Evolutionary conservation across 2,888 invertebrate genomes (phyloP).

Genomic region (Pollenia angustigena): DNA sequence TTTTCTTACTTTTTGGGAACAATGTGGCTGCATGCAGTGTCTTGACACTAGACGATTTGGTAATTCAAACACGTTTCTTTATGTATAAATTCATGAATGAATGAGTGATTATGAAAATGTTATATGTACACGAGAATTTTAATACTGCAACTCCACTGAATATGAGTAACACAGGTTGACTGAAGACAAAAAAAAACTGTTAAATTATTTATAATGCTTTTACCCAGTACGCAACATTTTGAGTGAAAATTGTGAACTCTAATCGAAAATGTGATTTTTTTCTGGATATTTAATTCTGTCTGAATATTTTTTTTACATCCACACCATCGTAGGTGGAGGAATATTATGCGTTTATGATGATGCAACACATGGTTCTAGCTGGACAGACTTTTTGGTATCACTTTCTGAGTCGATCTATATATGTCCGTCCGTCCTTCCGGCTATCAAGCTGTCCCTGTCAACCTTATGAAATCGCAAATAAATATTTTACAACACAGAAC

Average conservation of each 20-base stretch:
- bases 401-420: too few species aligned
- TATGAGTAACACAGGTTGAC: conserved; percentile 37
- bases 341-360: not conserved
- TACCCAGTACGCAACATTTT: too few species aligned
- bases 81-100: conserved; percentile 32
- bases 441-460: too few species aligned
- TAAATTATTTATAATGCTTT: conserved; percentile 22
- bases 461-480: too few species aligned
- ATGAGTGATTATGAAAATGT: not conserved
- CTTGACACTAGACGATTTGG: conserved; percentile 48
- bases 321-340: too few species aligned
- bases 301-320: too few species aligned
- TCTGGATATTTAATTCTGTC: too few species aligned
- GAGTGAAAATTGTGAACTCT: conserved; percentile 1
- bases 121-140: not conserved
- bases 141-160: not conserved
- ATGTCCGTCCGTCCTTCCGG: too few species aligned
- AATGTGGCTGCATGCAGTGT: not conserved
- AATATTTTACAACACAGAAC: too few species aligned
- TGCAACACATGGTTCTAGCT: too few species aligned
- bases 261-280: not conserved
- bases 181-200: conserved; percentile 5
- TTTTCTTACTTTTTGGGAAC: conserved; percentile 22
- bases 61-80: conserved; percentile 63
- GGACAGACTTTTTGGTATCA: too few species aligned